Evolutionary conservation across 1,140 invertebrate genomes (phyloP).

Genomic region (Diabrotica undecimpunctata): DNA sequence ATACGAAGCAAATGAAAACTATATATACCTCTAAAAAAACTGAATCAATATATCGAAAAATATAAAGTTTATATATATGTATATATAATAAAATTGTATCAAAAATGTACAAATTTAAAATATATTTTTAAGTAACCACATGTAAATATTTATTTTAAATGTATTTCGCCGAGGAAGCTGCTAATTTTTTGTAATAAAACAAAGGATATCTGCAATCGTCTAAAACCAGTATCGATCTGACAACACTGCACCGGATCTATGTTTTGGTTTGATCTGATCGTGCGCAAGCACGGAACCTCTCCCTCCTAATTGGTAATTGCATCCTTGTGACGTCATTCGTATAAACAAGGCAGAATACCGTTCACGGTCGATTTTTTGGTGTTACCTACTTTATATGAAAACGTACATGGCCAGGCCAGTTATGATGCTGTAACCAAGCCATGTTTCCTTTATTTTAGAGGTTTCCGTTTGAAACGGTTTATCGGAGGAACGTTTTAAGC

Average conservation of each 20-base stretch:
- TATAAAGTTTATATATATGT: too few relatives aligned
- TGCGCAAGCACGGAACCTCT: slow-evolving; percentile 16
- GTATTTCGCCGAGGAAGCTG: too few relatives aligned
- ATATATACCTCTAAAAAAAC: too few relatives aligned
- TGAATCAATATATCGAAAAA: too few relatives aligned
- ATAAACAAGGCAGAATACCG: slow-evolving; percentile 34
- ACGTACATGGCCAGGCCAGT: neutral
- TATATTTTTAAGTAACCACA: too few relatives aligned
- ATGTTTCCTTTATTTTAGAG: slow-evolving; percentile 7
- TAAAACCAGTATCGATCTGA: neutral
- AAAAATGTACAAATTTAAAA: too few relatives aligned
- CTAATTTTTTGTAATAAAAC: neutral
- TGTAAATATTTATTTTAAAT: too few relatives aligned
- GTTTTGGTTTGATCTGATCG: neutral
- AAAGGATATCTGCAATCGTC: neutral
- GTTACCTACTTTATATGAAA: slow-evolving; percentile 7
- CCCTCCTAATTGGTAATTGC: slow-evolving; percentile 28
- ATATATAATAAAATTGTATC: too few relatives aligned
- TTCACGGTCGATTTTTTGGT: slow-evolving; percentile 36
- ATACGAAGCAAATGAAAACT: too few relatives aligned
- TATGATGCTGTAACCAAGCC: neutral
- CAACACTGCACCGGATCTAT: neutral
- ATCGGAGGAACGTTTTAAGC: neutral
- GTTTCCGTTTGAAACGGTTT: neutral
- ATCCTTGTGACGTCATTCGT: slow-evolving; percentile 39